phyloP scores from a whole-genome alignment of 2,113 vertebrate genomes.

The Balaeniceps rex region DNA sequence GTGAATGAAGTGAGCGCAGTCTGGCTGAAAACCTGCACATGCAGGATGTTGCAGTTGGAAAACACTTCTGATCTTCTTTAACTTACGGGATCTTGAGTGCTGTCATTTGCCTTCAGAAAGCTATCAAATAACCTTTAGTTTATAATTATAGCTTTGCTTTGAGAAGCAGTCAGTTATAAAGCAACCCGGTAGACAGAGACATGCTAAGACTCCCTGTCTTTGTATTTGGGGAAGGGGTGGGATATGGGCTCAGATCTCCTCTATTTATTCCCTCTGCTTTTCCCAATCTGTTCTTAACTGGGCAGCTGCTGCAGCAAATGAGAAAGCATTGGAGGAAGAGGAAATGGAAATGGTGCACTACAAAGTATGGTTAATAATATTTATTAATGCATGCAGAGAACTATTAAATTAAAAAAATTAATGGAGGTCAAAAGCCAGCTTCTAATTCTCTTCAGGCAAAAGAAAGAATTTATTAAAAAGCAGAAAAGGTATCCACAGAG shows the following conservation, averaged over 20 bases:
- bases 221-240: neutral
- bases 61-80: neutral
- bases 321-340: conserved; percentile 4
- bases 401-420: conserved; percentile 64
- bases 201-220: neutral
- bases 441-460: conserved; percentile 63
- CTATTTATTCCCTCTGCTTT: conserved; percentile 1
- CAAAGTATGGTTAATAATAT: conserved; percentile 19
- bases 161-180: conserved; percentile 1
- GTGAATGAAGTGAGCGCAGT: neutral
- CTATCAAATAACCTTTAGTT: neutral
- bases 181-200: neutral
- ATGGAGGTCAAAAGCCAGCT: conserved; percentile 59
- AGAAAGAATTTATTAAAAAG: conserved; percentile 54
- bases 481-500: conserved; percentile 16
- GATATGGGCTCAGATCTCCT: neutral
- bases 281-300: neutral
- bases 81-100: neutral
- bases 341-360: neutral
- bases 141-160: conserved; percentile 15
- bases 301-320: neutral
- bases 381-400: conserved; percentile 30
- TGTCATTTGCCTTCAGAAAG: conserved; percentile 22
- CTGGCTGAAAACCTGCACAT: neutral
- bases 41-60: neutral